phyloP scores from a whole-genome alignment of 2,888 invertebrate genomes.

The Steinernema scapterisci region DNA sequence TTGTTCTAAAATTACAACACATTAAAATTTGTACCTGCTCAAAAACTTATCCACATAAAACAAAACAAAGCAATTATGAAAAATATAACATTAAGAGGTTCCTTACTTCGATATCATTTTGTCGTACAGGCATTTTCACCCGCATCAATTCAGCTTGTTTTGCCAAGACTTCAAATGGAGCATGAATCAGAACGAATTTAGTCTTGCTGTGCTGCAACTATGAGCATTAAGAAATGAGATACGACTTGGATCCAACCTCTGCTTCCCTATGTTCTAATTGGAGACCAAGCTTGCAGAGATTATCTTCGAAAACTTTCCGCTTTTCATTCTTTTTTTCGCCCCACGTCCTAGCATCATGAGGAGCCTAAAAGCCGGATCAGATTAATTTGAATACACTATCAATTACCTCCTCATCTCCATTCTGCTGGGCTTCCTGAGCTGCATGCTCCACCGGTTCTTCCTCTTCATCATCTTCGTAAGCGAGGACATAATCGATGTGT shows the following conservation, averaged over 20 bases:
- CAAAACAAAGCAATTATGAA: not conserved
- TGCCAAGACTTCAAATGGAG: slow-evolving; percentile 59
- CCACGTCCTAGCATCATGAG: slow-evolving; percentile 4
- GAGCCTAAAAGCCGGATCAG: not conserved
- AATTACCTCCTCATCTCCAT: slow-evolving; percentile 2
- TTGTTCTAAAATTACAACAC: slow-evolving; percentile 45
- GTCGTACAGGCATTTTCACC: slow-evolving; percentile 68
- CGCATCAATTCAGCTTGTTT: slow-evolving; percentile 62
- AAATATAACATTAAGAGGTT: slow-evolving; percentile 10
- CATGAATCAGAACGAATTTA: slow-evolving; percentile 62
- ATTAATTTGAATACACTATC: not conserved
- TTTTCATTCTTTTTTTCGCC: slow-evolving; percentile 36
- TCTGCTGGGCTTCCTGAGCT: slow-evolving; percentile 32
- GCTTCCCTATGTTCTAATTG: slow-evolving; percentile 44
- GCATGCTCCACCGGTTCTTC: slow-evolving; percentile 36
- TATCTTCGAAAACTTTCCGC: slow-evolving; percentile 48
- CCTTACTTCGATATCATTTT: slow-evolving; percentile 57
- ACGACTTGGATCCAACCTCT: slow-evolving; percentile 31
- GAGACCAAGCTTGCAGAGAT: slow-evolving; percentile 43
- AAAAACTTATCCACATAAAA: too few relatives aligned
- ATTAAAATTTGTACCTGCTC: too few relatives aligned
- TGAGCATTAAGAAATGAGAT: not conserved
- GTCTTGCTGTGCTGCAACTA: slow-evolving; percentile 63
- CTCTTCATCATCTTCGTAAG: slow-evolving; percentile 55
- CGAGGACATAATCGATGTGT: slow-evolving; percentile 69